These are phyloP conservation scores for Papilio xuthus DNA, from an alignment of 1,140 invertebrate genomes.

Conservation along the genomic window DNA sequence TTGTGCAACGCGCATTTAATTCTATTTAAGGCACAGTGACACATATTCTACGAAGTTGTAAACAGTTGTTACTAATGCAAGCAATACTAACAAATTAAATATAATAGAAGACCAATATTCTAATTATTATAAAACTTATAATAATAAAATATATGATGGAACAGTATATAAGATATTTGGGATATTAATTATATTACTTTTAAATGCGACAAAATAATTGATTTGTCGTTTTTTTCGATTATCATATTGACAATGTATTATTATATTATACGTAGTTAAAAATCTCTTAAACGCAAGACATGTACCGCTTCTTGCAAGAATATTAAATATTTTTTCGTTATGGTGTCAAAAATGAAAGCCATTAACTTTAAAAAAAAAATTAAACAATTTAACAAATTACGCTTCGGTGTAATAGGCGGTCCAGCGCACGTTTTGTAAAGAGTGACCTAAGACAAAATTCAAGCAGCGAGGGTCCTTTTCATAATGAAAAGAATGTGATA, in stretches of 20 bases:
- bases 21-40: conserved; percentile 18
- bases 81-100: not conserved
- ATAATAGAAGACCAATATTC: not conserved
- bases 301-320: no score
- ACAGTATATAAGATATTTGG: no score
- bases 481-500: not conserved
- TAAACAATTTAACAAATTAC: not conserved
- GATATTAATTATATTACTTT: no score
- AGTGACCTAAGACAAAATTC: conserved; percentile 33
- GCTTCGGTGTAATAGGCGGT: conserved; percentile 25
- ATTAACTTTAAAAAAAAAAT: no score
- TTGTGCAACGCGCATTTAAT: conserved; percentile 24
- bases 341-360: no score
- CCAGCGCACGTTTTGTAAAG: not conserved
- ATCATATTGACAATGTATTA: no score
- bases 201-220: no score
- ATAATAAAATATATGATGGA: not conserved
- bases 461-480: conserved; percentile 29
- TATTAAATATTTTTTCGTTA: no score
- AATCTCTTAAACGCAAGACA: no score
- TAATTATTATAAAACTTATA: not conserved
- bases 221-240: no score
- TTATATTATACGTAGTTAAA: no score
- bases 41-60: conserved; percentile 15
- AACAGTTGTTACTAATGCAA: not conserved